These are phyloP conservation scores for Calyptommatus sinebrachiatus DNA, from an alignment of 2,113 vertebrate genomes.

Conservation along the genomic window DNA sequence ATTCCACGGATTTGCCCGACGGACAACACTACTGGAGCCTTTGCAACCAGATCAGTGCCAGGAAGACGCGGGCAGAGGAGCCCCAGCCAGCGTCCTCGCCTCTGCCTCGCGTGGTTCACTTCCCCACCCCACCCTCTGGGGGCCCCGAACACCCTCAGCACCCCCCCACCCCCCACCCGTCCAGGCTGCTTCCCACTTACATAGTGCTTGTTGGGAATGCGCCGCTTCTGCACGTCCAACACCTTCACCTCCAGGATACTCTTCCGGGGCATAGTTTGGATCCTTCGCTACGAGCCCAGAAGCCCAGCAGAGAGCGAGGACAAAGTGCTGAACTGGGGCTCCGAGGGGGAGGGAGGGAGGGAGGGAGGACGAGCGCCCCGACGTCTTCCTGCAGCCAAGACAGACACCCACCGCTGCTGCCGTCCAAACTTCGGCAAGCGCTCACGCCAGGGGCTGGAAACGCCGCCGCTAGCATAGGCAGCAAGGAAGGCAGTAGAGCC, in stretches of 20 bases:
- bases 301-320: background rate
- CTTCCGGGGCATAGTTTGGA: slow-evolving; percentile 71
- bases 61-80: background rate
- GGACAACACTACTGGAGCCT: too few species aligned
- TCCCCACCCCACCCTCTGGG: too few species aligned
- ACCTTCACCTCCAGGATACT: slow-evolving; percentile 80
- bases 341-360: background rate
- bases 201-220: slow-evolving; percentile 81
- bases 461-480: slow-evolving; percentile 5
- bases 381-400: background rate
- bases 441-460: slow-evolving; percentile 20
- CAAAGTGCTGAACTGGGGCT: background rate
- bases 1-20: too few species aligned
- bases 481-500: background rate
- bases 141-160: background rate
- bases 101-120: background rate
- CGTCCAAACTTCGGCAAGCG: slow-evolving; percentile 13
- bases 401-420: background rate
- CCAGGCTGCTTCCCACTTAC: slow-evolving; percentile 61
- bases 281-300: slow-evolving; percentile 29
- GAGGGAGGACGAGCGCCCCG: background rate
- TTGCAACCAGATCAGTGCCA: too few species aligned
- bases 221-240: slow-evolving; percentile 81
- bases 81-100: too few species aligned
- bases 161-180: background rate